A percentile compares a stretch with the other conserved stretches of the same genome.
Evolutionary conservation across 92 coral and sea anemone species (phyloP).

Genomic region (Parazoanthus darwini): DNA sequence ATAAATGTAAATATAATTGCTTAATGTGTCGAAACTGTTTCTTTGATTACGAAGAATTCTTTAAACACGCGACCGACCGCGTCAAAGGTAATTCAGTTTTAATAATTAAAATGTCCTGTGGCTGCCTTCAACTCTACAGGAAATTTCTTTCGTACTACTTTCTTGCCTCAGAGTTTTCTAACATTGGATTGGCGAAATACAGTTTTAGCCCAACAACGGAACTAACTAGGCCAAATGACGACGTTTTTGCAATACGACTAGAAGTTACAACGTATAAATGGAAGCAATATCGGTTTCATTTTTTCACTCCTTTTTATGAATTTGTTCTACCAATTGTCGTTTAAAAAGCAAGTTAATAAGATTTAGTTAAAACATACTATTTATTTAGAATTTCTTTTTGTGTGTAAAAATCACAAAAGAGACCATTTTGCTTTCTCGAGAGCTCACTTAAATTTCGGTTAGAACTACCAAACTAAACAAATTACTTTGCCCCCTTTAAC

Average conservation of each 20-base stretch:
- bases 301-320: background rate
- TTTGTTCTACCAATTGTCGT: background rate
- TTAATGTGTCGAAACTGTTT: constrained; percentile 47
- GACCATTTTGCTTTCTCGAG: constrained; percentile 10
- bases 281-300: no score
- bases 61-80: constrained; percentile 11
- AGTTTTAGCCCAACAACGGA: background rate
- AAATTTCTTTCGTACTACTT: background rate
- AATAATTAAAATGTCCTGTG: background rate
- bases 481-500: background rate
- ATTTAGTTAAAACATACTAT: background rate
- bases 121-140: background rate
- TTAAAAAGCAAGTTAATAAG: background rate
- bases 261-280: background rate
- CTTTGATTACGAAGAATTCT: constrained; percentile 20
- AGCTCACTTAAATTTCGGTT: constrained; percentile 3
- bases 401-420: background rate
- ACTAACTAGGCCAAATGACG: background rate
- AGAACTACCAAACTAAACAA: constrained; percentile 4
- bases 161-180: background rate
- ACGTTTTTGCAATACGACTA: background rate
- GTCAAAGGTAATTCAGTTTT: constrained; percentile 3
- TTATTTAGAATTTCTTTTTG: background rate
- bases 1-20: constrained; percentile 42
- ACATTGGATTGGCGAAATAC: background rate